Evolutionary conservation across 2,888 invertebrate genomes (phyloP).

Genomic region (Ophion costatus): DNA sequence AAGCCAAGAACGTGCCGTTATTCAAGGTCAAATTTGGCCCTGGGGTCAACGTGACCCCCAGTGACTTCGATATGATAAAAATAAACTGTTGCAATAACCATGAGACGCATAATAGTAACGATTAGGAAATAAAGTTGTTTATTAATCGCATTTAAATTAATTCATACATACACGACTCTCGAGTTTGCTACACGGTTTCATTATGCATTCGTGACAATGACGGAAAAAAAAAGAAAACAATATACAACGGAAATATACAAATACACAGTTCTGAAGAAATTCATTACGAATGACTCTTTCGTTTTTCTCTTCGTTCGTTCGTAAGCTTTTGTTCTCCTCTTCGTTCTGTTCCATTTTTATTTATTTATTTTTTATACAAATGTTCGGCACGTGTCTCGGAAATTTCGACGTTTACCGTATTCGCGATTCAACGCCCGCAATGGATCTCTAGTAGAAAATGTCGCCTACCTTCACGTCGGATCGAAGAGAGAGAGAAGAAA

Average conservation of each 20-base stretch:
- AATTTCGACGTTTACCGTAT: background rate
- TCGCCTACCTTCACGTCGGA: constrained; percentile 43
- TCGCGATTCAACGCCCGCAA: constrained; percentile 35
- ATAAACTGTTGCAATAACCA: background rate
- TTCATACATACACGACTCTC: constrained; percentile 75
- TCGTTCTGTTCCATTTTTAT: background rate
- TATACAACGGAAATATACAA: constrained; percentile 76
- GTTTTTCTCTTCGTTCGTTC: constrained; percentile 9
- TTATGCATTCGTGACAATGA: constrained; percentile 76
- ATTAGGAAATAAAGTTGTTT: constrained; percentile 73
- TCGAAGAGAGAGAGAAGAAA: constrained; percentile 27
- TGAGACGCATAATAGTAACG: background rate
- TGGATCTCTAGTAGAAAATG: constrained; percentile 54
- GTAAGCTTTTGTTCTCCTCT: constrained; percentile 10
- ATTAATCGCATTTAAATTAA: constrained; percentile 79
- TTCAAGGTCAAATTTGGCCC: background rate
- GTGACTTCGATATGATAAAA: background rate
- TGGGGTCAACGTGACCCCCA: background rate
- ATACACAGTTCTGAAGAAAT: constrained; percentile 56
- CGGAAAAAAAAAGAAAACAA: constrained; percentile 71
- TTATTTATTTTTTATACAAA: constrained; percentile 51
- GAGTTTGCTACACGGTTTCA: constrained; percentile 72
- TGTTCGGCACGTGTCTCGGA: constrained; percentile 46
- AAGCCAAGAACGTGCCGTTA: too few species aligned
- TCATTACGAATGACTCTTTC: constrained; percentile 22